Evolutionary conservation across 2,113 vertebrate genomes (phyloP).

Genomic region (Ochotona curzoniae): DNA sequence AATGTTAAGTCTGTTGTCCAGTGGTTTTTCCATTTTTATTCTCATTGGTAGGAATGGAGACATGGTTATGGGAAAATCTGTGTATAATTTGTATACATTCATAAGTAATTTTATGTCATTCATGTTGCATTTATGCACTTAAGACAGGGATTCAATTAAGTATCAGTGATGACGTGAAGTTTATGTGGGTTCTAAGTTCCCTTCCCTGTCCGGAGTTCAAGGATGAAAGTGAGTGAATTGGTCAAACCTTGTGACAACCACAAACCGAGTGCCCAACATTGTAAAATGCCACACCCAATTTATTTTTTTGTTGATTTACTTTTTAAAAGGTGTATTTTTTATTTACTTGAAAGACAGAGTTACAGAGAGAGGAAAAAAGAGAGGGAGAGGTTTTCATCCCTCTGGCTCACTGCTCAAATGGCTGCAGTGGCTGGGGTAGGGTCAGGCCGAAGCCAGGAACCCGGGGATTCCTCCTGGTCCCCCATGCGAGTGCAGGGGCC

Average conservation of each 20-base stretch:
- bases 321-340: no score
- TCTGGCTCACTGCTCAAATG: no score
- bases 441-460: no score
- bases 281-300: background rate
- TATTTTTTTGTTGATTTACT: background rate
- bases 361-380: no score
- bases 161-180: slow-evolving; percentile 38
- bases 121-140: background rate
- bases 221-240: background rate
- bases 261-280: background rate
- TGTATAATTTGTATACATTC: slow-evolving; percentile 5
- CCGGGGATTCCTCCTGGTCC: no score
- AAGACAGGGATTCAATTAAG: background rate
- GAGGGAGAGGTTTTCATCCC: no score
- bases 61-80: background rate
- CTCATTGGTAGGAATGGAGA: background rate
- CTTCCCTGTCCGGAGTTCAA: background rate
- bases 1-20: background rate
- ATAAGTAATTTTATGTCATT: slow-evolving; percentile 48
- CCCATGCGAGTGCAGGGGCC: no score
- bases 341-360: no score
- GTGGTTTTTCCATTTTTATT: background rate
- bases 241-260: background rate
- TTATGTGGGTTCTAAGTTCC: slow-evolving; percentile 16
- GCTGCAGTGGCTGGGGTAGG: no score